phyloP scores from a whole-genome alignment of 2,797 vertebrate species.

The Protosalanx chinensis region DNA sequence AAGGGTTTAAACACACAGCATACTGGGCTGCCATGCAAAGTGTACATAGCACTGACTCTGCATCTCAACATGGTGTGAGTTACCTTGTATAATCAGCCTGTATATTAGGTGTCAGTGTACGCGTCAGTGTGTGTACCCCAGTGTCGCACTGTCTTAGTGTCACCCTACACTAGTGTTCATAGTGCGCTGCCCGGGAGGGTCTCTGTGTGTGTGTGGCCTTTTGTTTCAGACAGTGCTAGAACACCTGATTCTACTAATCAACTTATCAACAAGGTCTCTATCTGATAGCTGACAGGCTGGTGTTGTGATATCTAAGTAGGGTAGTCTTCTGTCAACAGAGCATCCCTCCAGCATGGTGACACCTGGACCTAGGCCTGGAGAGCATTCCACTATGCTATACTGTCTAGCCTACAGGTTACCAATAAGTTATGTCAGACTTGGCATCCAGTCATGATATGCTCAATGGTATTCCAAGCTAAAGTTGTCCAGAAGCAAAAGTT shows the following conservation, averaged over 20 bases:
- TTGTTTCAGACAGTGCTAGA: constrained; percentile 34
- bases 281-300: background rate
- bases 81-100: constrained; percentile 51
- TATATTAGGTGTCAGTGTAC: constrained; percentile 57
- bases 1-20: background rate
- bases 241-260: constrained; percentile 29
- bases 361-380: background rate
- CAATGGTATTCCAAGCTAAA: background rate
- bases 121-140: constrained; percentile 9
- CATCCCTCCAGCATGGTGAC: background rate
- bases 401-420: background rate
- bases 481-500: background rate
- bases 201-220: constrained; percentile 34
- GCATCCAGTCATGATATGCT: no score
- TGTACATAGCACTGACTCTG: constrained; percentile 24
- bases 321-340: constrained; percentile 11
- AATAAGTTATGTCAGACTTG: background rate
- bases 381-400: background rate
- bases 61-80: constrained; percentile 56
- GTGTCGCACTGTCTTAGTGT: constrained; percentile 27
- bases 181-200: constrained; percentile 25
- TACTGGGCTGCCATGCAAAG: background rate
- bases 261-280: constrained; percentile 12
- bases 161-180: constrained; percentile 34
- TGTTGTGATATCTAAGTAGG: background rate